phyloP scores from a whole-genome alignment of 2,797 vertebrate genomes.

The Muscicapa striata region DNA sequence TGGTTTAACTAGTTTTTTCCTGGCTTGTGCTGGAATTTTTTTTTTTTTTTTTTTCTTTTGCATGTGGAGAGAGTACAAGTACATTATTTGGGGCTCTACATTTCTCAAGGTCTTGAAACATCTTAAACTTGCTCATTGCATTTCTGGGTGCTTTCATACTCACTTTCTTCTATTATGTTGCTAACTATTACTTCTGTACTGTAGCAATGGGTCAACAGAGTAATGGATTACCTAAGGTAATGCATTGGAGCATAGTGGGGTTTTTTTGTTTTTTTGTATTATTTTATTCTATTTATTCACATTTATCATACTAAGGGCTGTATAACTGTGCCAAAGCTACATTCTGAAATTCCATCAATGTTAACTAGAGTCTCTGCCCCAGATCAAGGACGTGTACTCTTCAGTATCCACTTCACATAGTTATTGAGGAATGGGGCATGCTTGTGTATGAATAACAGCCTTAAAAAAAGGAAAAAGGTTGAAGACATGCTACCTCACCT shows the following conservation, averaged over 20 bases:
- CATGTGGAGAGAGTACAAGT: background rate
- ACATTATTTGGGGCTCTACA: background rate
- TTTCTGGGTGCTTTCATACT: background rate
- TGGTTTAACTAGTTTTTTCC: background rate
- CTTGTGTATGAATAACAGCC: background rate
- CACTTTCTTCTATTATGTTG: background rate
- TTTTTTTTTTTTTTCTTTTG: background rate
- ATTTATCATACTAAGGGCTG: background rate
- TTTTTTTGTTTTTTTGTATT: background rate
- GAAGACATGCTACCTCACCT: background rate
- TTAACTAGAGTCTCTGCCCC: background rate
- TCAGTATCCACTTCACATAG: background rate
- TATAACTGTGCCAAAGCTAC: background rate
- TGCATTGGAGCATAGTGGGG: background rate
- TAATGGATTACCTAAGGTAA: background rate
- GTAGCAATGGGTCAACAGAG: background rate
- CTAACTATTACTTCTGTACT: background rate
- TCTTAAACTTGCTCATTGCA: background rate
- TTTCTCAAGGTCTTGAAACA: background rate
- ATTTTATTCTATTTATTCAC: background rate
- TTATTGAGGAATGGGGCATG: background rate
- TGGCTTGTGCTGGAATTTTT: background rate
- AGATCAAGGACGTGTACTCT: background rate
- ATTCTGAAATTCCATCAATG: background rate
- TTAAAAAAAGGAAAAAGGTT: background rate